Evolutionary conservation across 2,113 vertebrate species (phyloP).

Genomic region (Lophura nycthemera): DNA sequence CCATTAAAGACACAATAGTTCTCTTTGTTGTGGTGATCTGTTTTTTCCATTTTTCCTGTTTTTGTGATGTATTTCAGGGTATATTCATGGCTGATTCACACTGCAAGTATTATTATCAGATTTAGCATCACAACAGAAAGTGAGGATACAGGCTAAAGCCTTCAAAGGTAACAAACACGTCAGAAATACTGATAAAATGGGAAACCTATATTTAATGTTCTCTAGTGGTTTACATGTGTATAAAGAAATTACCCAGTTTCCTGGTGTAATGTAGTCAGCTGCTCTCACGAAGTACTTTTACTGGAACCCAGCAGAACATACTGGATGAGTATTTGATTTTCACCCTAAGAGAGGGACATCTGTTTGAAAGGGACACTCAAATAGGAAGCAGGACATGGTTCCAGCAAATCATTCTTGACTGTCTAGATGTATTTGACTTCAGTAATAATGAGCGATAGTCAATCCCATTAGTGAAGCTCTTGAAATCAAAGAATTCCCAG

Average conservation of each 20-base stretch:
- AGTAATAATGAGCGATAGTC: neutral
- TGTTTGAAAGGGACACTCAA: neutral
- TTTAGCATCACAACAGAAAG: neutral
- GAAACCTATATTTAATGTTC: neutral
- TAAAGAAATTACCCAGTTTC: neutral
- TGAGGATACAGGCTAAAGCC: neutral
- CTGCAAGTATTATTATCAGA: neutral
- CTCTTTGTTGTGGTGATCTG: neutral
- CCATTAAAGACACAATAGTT: neutral
- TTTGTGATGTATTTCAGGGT: neutral
- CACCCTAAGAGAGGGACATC: neutral
- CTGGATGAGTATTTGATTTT: slow-evolving; percentile 11
- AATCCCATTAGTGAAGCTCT: neutral
- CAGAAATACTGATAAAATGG: neutral
- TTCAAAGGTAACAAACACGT: neutral
- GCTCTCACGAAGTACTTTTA: neutral
- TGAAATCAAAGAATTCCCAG: neutral
- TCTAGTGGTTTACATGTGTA: slow-evolving; percentile 25
- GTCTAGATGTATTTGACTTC: neutral
- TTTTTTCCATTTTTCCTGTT: neutral
- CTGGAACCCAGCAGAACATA: neutral
- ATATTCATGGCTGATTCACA: neutral
- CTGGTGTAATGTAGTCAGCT: neutral
- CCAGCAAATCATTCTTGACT: neutral
- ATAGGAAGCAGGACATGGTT: neutral